Evolutionary conservation across 2,797 vertebrate genomes (phyloP).

Genomic region (Myotis daubentonii): DNA sequence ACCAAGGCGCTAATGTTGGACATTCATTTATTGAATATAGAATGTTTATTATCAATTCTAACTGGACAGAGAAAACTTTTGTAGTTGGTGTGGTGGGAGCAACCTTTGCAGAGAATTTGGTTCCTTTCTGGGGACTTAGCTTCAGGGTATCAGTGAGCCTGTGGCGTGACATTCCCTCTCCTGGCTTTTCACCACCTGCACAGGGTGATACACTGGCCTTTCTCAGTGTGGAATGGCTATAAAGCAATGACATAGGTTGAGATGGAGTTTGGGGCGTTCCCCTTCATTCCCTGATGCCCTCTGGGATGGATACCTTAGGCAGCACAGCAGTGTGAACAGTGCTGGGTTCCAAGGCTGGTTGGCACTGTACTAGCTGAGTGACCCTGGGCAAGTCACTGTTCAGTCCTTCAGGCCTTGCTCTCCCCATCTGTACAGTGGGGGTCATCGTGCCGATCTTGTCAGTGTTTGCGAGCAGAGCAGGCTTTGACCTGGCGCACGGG

Average conservation of each 20-base stretch:
- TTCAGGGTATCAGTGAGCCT: not conserved
- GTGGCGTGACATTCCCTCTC: accelerated
- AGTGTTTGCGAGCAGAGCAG: not conserved
- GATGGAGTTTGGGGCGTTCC: not conserved
- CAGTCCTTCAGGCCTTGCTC: not conserved
- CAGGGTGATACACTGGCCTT: accelerated
- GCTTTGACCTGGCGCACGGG: accelerated
- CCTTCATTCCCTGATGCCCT: not conserved
- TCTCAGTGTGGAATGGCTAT: not conserved
- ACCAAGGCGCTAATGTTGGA: not conserved
- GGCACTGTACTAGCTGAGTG: not conserved
- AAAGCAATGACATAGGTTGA: no score
- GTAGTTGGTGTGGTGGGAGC: not conserved
- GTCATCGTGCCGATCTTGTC: accelerated
- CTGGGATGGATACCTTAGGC: not conserved
- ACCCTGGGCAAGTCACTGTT: not conserved
- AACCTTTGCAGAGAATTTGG: not conserved
- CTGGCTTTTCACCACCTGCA: not conserved
- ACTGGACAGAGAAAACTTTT: not conserved
- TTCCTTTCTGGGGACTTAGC: not conserved
- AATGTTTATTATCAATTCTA: not conserved
- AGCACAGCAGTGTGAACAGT: not conserved
- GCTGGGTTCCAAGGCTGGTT: not conserved
- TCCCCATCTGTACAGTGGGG: not conserved
- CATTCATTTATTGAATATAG: not conserved